Evolutionary conservation across 2,113 vertebrate genomes (phyloP).

Genomic region (Amphilophus citrinellus): DNA sequence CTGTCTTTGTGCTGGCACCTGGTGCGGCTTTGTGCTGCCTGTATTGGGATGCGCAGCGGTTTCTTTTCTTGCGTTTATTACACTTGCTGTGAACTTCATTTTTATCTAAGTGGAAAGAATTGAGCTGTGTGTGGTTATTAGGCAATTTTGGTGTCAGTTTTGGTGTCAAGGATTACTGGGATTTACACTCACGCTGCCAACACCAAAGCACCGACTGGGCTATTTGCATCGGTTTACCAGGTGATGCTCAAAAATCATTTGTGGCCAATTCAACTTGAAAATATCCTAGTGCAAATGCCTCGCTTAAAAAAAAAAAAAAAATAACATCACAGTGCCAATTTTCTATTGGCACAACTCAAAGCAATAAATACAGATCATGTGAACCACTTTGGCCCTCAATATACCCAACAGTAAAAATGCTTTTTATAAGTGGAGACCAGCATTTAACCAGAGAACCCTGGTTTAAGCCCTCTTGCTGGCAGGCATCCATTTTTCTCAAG

Average conservation of each 20-base stretch:
- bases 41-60: slow-evolving; percentile 6
- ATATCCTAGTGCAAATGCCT: slow-evolving; percentile 8
- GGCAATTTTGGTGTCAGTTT: slow-evolving; percentile 30
- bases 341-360: background rate
- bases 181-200: slow-evolving; percentile 31
- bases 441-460: slow-evolving; percentile 37
- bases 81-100: slow-evolving; percentile 26
- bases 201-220: background rate
- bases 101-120: slow-evolving; percentile 16
- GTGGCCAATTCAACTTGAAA: slow-evolving; percentile 13
- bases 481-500: slow-evolving; percentile 50
- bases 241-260: slow-evolving; percentile 31
- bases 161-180: slow-evolving; percentile 39
- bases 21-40: background rate
- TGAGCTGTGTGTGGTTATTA: slow-evolving; percentile 17
- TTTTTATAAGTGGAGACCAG: slow-evolving; percentile 14
- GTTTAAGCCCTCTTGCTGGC: slow-evolving; percentile 51
- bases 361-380: slow-evolving; percentile 20
- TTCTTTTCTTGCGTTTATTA: slow-evolving; percentile 33
- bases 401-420: slow-evolving; percentile 8
- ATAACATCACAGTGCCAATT: background rate
- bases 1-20: slow-evolving; percentile 27
- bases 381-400: slow-evolving; percentile 4
- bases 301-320: background rate
- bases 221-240: slow-evolving; percentile 29